Evolutionary conservation across 2,797 vertebrate species (phyloP), one percentile per base, ranked within the genome.

Genomic region (Crenuchus spilurus): DNA sequence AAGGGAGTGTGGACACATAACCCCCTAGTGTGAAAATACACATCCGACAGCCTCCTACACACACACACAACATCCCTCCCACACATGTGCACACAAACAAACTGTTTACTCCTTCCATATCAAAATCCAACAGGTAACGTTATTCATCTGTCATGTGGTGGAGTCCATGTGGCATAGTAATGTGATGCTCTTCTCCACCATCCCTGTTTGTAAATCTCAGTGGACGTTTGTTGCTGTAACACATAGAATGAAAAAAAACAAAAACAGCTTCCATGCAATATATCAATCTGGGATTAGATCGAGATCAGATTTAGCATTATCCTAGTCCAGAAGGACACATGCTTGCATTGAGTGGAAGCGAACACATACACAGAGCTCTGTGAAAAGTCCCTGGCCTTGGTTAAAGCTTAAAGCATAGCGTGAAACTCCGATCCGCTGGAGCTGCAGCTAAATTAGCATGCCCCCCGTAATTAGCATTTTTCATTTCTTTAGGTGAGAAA

Each of bases 401-500:
- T 41, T 62, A 76, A 77, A 70, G 33, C 72, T 41, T 62, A 76
- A 77, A 70, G 33, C 72, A 58, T 70, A 75, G 72, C 26, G 67
- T 74, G 48, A 77, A 65, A 60, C 62, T 71, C 66, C 18, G 35
- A 80, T 63, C 62, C 37, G 42, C 37, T 16, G 51, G 69, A 74
- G 68, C 70, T 64, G 49, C 66, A 49, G 44, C 54, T 48, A 80
- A 82, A 84, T 84, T 78, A 80, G 74, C 60, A 83, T 76, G 62
- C 79, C 55, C 7, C 18, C 52, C 30, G 26, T 65, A 68, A 84
- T 84, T 83, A 70, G 75, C 83, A 85, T 85, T 81, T 82, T 85
- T 78, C 42, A 79, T 85, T 80, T 83, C 83, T 85, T 82, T 83
- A 85, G 81, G 81, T 85, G 70, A 82, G 70, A 74, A 80, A 77